Base-by-base conservation (phyloP, 2,797 vertebrate genomes). In the Chanos chanos region DNA sequence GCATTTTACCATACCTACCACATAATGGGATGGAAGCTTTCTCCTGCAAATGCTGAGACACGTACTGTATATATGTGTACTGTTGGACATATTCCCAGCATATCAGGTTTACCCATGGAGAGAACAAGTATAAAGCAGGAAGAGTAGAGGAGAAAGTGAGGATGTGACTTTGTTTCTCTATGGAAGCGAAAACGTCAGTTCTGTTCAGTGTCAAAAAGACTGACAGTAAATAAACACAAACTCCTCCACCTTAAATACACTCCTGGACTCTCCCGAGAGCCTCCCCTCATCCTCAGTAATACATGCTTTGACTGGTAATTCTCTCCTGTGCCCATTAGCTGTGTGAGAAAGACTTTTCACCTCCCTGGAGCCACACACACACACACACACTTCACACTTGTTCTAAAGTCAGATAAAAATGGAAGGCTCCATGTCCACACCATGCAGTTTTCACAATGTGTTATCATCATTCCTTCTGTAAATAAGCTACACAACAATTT, bases 301-400 rank as follows among this genome's bases (percentile, higher is more conserved):
- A 45, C 60, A 55, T 68, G 34, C 31, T 54, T 40, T 57, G 61
- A 67, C 54, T 68, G 51, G 40, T 68, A 56, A 71, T 48, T 76
- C 58, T 72, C 49, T 18, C 28, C 50, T 19, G 68, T 70, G 70
- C 51, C 70, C 58, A 80, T 75, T 54, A 65, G 51, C 41, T 45
- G 27, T 33, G 25, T 36, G 37, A 50, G 21, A 59, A 50, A 45
- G 49, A 52, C 31, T 19, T 15, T 39, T 25, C n/a, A 45, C 3
- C 13, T 18, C 30, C 18, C 31, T 7, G n/a, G 4, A 41, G 30
- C 9, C 4, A 21, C 9, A 12, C 41, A 48, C 45, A 34, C 31
- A 33, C 33, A 40, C 1, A 28, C 16, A 30, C 12, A 24, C 2
- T 37, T n/a, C n/a, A n/a, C n/a, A n/a, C n/a, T n/a, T n/a, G n/a